Percentiles rank a stretch among this genome's conserved stretches.
These are phyloP conservation scores for Pristiophorus japonicus DNA, from an alignment of 2,113 vertebrate species.

Conservation along the genomic window DNA sequence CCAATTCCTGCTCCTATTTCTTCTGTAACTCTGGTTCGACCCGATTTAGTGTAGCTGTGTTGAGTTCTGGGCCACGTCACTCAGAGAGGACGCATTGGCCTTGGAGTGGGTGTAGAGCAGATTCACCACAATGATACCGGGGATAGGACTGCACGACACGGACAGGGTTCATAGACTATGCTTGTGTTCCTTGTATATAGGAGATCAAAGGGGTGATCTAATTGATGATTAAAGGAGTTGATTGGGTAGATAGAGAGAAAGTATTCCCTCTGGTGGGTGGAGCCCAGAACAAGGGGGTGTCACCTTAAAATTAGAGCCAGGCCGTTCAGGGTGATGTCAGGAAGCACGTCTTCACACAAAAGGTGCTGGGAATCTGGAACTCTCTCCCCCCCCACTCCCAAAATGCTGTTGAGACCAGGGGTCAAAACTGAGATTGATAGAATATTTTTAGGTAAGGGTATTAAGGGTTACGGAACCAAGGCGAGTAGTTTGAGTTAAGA, in stretches of 20 bases:
- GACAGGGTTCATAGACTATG: not conserved
- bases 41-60: too few relatives aligned
- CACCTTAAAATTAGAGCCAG: not conserved
- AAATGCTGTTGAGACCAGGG: not conserved
- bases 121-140: too few relatives aligned
- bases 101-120: too few relatives aligned
- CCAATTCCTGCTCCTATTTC: too few relatives aligned
- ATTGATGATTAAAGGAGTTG: not conserved
- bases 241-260: not conserved
- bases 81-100: too few relatives aligned
- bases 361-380: not conserved
- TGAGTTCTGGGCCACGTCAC: too few relatives aligned
- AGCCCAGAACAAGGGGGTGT: too few relatives aligned
- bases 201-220: not conserved
- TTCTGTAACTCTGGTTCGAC: too few relatives aligned
- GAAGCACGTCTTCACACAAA: not conserved
- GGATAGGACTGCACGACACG: not conserved
- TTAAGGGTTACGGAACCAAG: not conserved
- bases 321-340: not conserved
- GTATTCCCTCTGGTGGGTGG: not conserved
- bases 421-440: not conserved
- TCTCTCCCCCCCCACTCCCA: not conserved
- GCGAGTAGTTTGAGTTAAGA: not conserved
- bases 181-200: not conserved
- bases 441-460: not conserved